Percentiles rank a stretch among this genome's conserved stretches.
Evolutionary conservation across 2,797 vertebrate species (phyloP).

Genomic region (Phrynocephalus forsythii): DNA sequence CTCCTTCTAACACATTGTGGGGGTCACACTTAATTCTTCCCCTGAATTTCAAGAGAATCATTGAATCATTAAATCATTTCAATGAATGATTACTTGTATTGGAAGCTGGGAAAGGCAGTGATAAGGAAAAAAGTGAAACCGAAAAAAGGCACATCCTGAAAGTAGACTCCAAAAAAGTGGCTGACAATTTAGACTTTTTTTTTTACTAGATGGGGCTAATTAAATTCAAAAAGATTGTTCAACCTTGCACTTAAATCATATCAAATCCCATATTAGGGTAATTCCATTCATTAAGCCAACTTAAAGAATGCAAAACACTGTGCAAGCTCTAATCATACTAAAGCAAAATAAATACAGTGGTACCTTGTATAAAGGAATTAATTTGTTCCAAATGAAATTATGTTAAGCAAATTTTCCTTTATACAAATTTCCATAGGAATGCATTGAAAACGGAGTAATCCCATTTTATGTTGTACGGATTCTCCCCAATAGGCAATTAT

Average conservation of each 20-base stretch:
- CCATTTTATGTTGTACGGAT: too few species aligned
- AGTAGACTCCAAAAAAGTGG: not conserved
- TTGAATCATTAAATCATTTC: too few species aligned
- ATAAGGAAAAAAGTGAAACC: not conserved
- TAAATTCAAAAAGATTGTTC: not conserved
- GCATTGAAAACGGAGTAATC: too few species aligned
- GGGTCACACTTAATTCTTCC: not conserved
- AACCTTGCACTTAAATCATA: not conserved
- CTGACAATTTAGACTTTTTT: slow-evolving; percentile 3
- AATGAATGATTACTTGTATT: not conserved
- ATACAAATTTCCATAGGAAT: too few species aligned
- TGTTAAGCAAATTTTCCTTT: too few species aligned
- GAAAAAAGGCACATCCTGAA: not conserved
- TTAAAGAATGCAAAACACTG: not conserved
- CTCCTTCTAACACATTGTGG: not conserved
- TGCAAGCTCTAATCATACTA: not conserved
- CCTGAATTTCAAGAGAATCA: not conserved
- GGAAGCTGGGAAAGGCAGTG: not conserved
- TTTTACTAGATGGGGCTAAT: not conserved
- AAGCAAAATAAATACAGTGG: not conserved
- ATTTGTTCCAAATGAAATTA: too few species aligned
- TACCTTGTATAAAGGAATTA: too few species aligned
- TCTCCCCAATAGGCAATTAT: too few species aligned
- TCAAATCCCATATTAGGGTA: not conserved
- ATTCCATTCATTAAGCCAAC: not conserved